Percentiles rank a stretch among this genome's conserved stretches.
These are phyloP conservation scores for Nebria salina DNA, from an alignment of 2,888 invertebrate genomes.

Conservation along the genomic window DNA sequence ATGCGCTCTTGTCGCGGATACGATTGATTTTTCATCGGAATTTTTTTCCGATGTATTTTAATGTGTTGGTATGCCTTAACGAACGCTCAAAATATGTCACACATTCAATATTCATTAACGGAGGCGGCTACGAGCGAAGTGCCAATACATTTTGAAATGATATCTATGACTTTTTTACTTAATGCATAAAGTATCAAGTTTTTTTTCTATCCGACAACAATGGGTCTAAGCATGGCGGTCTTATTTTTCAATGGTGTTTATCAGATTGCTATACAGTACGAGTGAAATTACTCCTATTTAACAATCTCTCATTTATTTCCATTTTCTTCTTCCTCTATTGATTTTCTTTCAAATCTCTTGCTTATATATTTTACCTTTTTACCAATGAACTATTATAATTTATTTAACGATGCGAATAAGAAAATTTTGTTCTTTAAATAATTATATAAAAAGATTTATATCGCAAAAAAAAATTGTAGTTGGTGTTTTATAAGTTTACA, in stretches of 20 bases:
- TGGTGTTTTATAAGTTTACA: too few species aligned
- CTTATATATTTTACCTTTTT: too few species aligned
- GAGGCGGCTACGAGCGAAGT: conserved; percentile 5
- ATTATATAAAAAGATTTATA: too few species aligned
- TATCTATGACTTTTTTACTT: not conserved
- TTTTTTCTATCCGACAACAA: not conserved
- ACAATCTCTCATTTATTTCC: too few species aligned
- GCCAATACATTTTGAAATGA: conserved; percentile 1
- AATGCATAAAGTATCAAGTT: not conserved
- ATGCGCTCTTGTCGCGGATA: not conserved
- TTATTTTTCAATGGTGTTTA: not conserved
- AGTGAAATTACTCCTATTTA: not conserved
- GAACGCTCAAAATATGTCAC: conserved; percentile 52
- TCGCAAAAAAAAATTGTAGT: too few species aligned
- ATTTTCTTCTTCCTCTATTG: not conserved
- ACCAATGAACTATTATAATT: too few species aligned
- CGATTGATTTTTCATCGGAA: conserved; percentile 48
- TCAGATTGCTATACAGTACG: not conserved
- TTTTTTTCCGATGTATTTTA: conserved; percentile 36
- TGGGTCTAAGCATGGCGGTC: not conserved
- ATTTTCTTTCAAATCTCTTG: not conserved
- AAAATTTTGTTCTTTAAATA: too few species aligned
- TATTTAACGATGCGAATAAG: too few species aligned
- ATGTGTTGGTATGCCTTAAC: conserved; percentile 52
- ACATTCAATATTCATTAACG: conserved; percentile 47